A percentile compares a stretch with the other conserved stretches of the same genome.
These are phyloP conservation scores for Propsilocerus akamusi DNA, from an alignment of 1,140 invertebrate species.

Conservation along the genomic window DNA sequence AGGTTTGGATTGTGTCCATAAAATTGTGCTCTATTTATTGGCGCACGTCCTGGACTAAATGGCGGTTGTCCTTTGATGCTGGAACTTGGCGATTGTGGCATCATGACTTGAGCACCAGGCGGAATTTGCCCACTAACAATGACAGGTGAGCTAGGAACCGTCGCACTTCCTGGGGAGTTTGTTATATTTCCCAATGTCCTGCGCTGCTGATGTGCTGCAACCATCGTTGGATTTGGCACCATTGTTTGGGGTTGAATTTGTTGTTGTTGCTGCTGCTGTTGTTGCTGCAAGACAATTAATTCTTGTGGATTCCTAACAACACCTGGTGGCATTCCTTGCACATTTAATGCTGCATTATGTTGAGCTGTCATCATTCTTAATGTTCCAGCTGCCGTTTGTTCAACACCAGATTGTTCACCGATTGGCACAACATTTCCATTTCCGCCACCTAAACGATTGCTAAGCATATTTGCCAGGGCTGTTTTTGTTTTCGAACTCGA, in stretches of 20 bases:
- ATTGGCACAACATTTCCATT: slow-evolving; percentile 16
- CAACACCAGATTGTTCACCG: slow-evolving; percentile 23
- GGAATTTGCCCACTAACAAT: slow-evolving; percentile 13
- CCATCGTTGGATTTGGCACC: slow-evolving; percentile 16
- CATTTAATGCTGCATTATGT: slow-evolving; percentile 38
- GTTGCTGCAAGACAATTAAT: slow-evolving; percentile 19
- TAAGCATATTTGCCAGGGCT: slow-evolving; percentile 85
- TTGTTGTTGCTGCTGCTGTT: slow-evolving; percentile 15
- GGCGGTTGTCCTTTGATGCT: slow-evolving; percentile 9
- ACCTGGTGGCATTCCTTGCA: slow-evolving; percentile 5
- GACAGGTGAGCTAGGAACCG: not conserved
- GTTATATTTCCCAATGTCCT: slow-evolving; percentile 29
- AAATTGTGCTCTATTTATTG: slow-evolving; percentile 46
- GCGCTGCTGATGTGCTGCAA: slow-evolving; percentile 24
- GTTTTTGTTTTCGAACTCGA: slow-evolving; percentile 82
- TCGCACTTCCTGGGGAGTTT: slow-evolving; percentile 11
- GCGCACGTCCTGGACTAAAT: slow-evolving; percentile 22
- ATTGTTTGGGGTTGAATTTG: slow-evolving; percentile 18
- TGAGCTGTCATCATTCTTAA: slow-evolving; percentile 62
- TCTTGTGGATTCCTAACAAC: slow-evolving; percentile 20
- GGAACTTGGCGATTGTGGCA: slow-evolving; percentile 10
- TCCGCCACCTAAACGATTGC: slow-evolving; percentile 57
- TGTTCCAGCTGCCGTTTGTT: slow-evolving; percentile 50
- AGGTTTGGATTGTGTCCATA: slow-evolving; percentile 74
- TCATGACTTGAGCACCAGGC: slow-evolving; percentile 7